These are phyloP conservation scores for Mobula birostris DNA, from an alignment of 2,113 vertebrate genomes.

Conservation along the genomic window DNA sequence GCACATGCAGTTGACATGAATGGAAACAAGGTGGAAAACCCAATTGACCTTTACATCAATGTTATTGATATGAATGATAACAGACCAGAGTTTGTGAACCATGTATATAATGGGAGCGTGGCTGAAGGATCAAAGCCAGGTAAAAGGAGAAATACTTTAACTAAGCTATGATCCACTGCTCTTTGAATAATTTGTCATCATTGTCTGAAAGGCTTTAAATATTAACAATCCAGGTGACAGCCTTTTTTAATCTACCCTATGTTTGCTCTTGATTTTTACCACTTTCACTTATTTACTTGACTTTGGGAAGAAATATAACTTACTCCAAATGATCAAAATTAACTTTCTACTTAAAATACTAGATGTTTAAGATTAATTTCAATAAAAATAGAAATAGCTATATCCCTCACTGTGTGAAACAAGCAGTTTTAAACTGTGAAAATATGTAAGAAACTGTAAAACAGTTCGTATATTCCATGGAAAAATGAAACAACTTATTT, in stretches of 20 bases:
- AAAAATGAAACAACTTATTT: background rate
- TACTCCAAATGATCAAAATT: background rate
- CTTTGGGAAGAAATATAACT: background rate
- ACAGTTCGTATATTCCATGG: background rate
- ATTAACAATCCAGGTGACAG: background rate
- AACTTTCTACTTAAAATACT: background rate
- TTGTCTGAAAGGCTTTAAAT: background rate
- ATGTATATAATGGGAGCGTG: constrained; percentile 92
- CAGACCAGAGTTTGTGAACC: constrained; percentile 86
- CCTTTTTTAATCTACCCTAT: background rate
- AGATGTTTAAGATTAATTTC: background rate
- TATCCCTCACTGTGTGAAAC: background rate
- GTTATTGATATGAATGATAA: constrained; percentile 99
- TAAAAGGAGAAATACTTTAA: constrained; percentile 45
- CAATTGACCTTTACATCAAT: constrained; percentile 95
- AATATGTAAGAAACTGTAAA: background rate
- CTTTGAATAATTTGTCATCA: background rate
- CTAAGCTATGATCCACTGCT: background rate
- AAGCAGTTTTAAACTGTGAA: background rate
- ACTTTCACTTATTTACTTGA: background rate
- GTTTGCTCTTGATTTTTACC: background rate
- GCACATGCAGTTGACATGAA: constrained; percentile 97
- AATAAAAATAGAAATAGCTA: background rate
- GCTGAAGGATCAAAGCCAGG: constrained; percentile 94
- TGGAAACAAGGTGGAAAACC: constrained; percentile 95